Percentiles rank a stretch among this genome's conserved stretches.
Evolutionary conservation across 2,888 invertebrate genomes (phyloP).

Genomic region (Phymatocera aterrima): DNA sequence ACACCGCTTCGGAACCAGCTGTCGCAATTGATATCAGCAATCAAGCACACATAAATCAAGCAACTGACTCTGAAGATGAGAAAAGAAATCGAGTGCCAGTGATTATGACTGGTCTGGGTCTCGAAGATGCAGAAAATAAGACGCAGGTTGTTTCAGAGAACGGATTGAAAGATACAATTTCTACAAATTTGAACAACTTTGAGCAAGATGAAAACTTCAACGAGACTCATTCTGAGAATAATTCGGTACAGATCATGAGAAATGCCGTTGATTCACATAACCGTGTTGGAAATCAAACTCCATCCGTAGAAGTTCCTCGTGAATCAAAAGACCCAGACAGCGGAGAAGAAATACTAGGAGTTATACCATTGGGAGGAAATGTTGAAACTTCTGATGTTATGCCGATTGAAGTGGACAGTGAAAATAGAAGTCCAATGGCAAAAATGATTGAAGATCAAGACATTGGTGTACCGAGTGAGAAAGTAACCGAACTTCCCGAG

Average conservation of each 20-base stretch:
- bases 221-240: neutral
- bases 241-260: conserved; percentile 2
- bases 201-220: neutral
- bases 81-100: conserved; percentile 28
- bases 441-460: conserved; percentile 29
- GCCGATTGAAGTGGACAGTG: conserved; percentile 13
- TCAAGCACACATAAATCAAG: neutral
- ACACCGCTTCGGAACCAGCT: conserved; percentile 47
- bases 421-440: neutral
- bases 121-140: neutral
- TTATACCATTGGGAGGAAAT: conserved; percentile 58
- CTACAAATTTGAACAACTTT: neutral
- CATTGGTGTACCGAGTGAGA: conserved; percentile 31
- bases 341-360: conserved; percentile 57
- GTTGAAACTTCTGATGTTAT: neutral
- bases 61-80: neutral
- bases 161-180: neutral
- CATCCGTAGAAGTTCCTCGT: neutral
- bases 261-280: conserved; percentile 5
- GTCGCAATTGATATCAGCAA: neutral
- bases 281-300: neutral
- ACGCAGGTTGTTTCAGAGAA: neutral
- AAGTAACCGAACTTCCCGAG: conserved; percentile 42
- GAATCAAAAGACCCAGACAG: neutral
- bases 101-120: conserved; percentile 1